A percentile compares a stretch with the other conserved stretches of the same genome.
These are phyloP conservation scores for Agelaius tricolor DNA, from an alignment of 2,113 vertebrate species.

Conservation along the genomic window DNA sequence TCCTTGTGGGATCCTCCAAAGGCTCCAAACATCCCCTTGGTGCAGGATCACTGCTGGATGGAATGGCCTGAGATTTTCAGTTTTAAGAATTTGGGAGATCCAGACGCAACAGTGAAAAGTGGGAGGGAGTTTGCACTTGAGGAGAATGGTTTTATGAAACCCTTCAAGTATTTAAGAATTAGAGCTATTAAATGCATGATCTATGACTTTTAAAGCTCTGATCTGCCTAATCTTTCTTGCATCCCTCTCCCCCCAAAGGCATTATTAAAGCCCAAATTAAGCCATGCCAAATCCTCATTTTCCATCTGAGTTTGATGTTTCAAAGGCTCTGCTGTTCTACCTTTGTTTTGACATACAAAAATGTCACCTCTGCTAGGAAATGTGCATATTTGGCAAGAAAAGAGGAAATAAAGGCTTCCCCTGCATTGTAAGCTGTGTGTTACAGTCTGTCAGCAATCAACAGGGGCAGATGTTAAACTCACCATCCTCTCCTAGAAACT, in stretches of 20 bases:
- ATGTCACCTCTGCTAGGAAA: conserved; percentile 25
- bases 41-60: neutral
- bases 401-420: neutral
- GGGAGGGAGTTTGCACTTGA: conserved; percentile 14
- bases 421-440: neutral
- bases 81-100: neutral
- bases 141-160: conserved; percentile 16
- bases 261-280: conserved; percentile 46
- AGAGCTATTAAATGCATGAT: conserved; percentile 49
- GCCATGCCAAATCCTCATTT: conserved; percentile 52
- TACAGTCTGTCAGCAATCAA: conserved; percentile 46
- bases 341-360: conserved; percentile 49
- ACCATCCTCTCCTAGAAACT: neutral
- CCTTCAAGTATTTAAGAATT: conserved; percentile 44
- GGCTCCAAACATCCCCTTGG: neutral
- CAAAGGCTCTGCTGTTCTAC: conserved; percentile 37
- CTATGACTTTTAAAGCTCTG: conserved; percentile 38
- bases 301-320: conserved; percentile 45
- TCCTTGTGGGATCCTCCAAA: neutral
- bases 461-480: conserved; percentile 47
- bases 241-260: conserved; percentile 20
- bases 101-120: neutral
- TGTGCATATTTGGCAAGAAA: neutral
- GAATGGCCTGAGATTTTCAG: neutral
- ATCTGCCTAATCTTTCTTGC: conserved; percentile 53